Evolutionary conservation across 2,113 vertebrate species (phyloP).

Genomic region (Daboia siamensis): DNA sequence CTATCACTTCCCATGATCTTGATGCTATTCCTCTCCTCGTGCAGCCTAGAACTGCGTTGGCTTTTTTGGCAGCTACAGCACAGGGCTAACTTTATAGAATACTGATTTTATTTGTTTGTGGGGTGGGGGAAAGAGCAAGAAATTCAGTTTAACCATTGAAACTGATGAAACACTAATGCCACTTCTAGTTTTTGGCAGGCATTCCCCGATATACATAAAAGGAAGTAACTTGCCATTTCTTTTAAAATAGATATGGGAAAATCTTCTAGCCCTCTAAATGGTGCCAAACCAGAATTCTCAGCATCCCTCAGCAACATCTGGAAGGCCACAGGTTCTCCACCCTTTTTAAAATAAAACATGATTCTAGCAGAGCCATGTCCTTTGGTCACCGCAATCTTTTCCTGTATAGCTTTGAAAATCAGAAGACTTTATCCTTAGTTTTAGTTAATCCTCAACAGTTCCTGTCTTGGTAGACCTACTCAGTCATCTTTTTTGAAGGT

Average conservation of each 20-base stretch:
- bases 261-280: background rate
- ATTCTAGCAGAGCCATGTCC: background rate
- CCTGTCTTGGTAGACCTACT: background rate
- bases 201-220: background rate
- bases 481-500: background rate
- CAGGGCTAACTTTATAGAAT: background rate
- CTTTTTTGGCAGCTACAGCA: background rate
- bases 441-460: background rate
- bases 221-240: background rate
- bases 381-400: background rate
- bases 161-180: background rate
- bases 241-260: background rate
- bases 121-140: background rate
- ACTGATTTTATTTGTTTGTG: background rate
- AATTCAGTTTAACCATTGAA: background rate
- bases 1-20: background rate
- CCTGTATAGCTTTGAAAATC: background rate
- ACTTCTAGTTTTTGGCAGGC: background rate
- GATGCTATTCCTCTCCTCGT: background rate
- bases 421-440: background rate
- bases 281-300: background rate
- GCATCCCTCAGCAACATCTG: background rate
- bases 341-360: background rate
- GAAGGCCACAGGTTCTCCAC: background rate
- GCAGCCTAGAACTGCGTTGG: background rate